phyloP scores from a whole-genome alignment of 2,888 invertebrate genomes.

The Tachina fera region DNA sequence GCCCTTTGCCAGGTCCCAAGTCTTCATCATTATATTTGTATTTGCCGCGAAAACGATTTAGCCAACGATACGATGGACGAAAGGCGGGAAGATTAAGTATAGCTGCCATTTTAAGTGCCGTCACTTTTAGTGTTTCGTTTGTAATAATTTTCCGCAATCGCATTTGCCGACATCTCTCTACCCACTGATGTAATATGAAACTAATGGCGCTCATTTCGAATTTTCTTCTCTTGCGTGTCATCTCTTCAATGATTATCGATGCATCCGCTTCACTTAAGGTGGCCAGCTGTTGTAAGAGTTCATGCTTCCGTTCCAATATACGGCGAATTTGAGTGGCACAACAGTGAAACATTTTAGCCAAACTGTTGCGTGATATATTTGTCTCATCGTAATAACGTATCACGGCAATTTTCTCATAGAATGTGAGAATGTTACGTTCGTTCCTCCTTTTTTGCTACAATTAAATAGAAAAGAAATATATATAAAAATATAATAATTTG shows the following conservation, averaged over 20 bases:
- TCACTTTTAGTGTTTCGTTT: conserved; percentile 79
- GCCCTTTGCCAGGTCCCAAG: conserved; percentile 73
- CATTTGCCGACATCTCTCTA: conserved; percentile 79
- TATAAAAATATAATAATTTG: neutral
- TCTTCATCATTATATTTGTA: conserved; percentile 80
- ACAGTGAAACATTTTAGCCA: conserved; percentile 82
- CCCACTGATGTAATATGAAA: conserved; percentile 81
- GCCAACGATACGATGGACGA: conserved; percentile 79
- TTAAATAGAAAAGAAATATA: conserved; percentile 1
- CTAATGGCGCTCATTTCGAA: conserved; percentile 81
- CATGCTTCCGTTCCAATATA: conserved; percentile 79
- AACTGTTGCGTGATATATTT: conserved; percentile 80
- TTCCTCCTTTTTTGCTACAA: conserved; percentile 78
- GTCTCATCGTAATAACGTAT: conserved; percentile 81
- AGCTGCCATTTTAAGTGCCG: conserved; percentile 79
- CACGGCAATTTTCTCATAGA: conserved; percentile 81
- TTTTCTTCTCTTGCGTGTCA: conserved; percentile 80
- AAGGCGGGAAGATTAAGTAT: conserved; percentile 79
- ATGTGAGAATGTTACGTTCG: conserved; percentile 80
- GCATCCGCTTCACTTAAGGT: conserved; percentile 80
- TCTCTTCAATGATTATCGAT: conserved; percentile 80
- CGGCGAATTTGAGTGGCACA: conserved; percentile 82
- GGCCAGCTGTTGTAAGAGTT: conserved; percentile 78
- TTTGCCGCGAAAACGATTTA: conserved; percentile 80
- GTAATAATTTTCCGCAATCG: conserved; percentile 77